phyloP scores from a whole-genome alignment of 2,113 vertebrate species.

The Pelobates fuscus region DNA sequence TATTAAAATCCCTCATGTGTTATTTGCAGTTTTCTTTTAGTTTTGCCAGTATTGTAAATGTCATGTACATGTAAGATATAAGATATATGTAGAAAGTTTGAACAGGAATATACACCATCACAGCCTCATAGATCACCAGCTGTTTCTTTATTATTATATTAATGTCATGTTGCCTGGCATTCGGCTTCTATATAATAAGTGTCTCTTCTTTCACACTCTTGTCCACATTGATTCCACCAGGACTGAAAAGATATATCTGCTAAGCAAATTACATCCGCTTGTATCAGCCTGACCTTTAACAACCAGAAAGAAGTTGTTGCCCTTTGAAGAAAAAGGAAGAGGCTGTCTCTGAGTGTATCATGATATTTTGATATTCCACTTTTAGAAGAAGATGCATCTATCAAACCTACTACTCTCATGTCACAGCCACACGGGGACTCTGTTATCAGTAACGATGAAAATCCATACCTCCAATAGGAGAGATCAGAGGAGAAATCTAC shows the following conservation, averaged over 20 bases:
- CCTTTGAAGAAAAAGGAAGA: slow-evolving; percentile 41
- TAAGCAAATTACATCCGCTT: slow-evolving; percentile 45
- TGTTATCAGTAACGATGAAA: slow-evolving; percentile 45
- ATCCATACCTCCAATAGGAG: slow-evolving; percentile 47
- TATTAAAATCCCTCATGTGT: too few species aligned
- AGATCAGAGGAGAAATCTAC: slow-evolving; percentile 43
- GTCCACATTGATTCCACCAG: slow-evolving; percentile 38
- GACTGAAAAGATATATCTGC: slow-evolving; percentile 37
- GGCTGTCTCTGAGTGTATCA: slow-evolving; percentile 38
- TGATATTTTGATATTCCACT: slow-evolving; percentile 48
- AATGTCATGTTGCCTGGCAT: slow-evolving; percentile 12
- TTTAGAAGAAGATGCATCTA: slow-evolving; percentile 45
- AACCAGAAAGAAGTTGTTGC: slow-evolving; percentile 44
- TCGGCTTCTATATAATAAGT: slow-evolving; percentile 11
- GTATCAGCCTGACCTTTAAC: slow-evolving; percentile 47
- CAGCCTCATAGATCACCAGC: not conserved
- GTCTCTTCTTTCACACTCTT: slow-evolving; percentile 12
- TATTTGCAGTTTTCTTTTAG: too few species aligned
- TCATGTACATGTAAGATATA: too few species aligned
- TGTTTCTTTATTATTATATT: not conserved
- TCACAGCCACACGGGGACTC: slow-evolving; percentile 27
- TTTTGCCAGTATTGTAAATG: too few species aligned
- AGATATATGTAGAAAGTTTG: too few species aligned
- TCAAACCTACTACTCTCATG: slow-evolving; percentile 44
- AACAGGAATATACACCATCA: too few species aligned